phyloP scores from a whole-genome alignment of 2,797 vertebrate species.

The Tapera naevia region DNA sequence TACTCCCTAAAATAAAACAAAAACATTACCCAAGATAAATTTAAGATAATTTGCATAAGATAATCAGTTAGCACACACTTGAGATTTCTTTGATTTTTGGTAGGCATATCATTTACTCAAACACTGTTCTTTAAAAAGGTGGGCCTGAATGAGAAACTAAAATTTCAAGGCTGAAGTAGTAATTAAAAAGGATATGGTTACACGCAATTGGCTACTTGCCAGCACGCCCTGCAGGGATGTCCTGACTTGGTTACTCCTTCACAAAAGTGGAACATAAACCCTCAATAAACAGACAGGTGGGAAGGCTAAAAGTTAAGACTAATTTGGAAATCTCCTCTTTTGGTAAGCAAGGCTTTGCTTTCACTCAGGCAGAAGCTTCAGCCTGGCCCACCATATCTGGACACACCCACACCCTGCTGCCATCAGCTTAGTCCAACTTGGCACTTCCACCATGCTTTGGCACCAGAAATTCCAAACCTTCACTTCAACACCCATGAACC shows the following conservation, averaged over 20 bases:
- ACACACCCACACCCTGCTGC: neutral
- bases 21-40: neutral
- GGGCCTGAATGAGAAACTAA: neutral
- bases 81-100: conserved; percentile 30
- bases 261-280: neutral
- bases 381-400: no score
- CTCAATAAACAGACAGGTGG: neutral
- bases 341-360: neutral
- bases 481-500: neutral
- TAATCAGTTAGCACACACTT: conserved; percentile 24
- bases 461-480: neutral
- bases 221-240: rapidly evolving
- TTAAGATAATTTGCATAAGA: neutral
- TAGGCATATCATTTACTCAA: neutral
- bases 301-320: neutral
- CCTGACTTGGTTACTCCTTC: neutral
- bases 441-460: rapidly evolving
- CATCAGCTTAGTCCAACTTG: neutral
- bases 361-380: neutral
- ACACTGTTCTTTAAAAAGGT: neutral
- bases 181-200: neutral
- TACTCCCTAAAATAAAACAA: neutral
- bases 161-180: neutral
- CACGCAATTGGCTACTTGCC: neutral
- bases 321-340: neutral